phyloP scores from a whole-genome alignment of 1,140 invertebrate genomes.

The Sinonovacula constricta region DNA sequence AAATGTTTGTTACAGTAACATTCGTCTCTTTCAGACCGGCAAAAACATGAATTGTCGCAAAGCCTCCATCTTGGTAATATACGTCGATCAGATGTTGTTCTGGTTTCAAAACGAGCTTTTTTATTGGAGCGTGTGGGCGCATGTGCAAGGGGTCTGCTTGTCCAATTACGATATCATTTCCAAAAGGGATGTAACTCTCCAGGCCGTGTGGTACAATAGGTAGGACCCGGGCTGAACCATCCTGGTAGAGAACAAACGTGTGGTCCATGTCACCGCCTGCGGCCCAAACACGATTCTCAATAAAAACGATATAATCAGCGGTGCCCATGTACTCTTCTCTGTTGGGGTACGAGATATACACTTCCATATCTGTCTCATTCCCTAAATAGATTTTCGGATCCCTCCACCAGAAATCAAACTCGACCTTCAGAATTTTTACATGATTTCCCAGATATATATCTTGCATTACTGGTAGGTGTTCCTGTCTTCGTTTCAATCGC shows the following conservation, averaged over 20 bases:
- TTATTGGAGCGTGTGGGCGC: conserved; percentile 12
- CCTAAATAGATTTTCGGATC: not conserved
- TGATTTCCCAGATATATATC: conserved; percentile 9
- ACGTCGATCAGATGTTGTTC: not conserved
- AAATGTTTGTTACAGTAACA: not conserved
- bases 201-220: conserved; percentile 9
- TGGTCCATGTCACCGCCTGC: conserved; percentile 6
- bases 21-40: not conserved
- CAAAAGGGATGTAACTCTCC: conserved; percentile 7
- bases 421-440: conserved; percentile 8
- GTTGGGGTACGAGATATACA: not conserved
- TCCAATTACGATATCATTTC: conserved; percentile 11
- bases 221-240: conserved; percentile 4
- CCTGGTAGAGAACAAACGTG: conserved; percentile 18
- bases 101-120: conserved; percentile 7
- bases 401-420: conserved; percentile 20
- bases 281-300: conserved; percentile 4
- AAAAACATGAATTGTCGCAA: not conserved
- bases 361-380: not conserved
- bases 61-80: conserved; percentile 10
- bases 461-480: not conserved
- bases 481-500: not conserved
- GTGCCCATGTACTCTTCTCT: not conserved
- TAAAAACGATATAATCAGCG: conserved; percentile 5
- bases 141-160: conserved; percentile 9